A percentile compares a stretch with the other conserved stretches of the same genome.
Evolutionary conservation across 2,888 invertebrate species (phyloP).

Genomic region (Flexamia atlantica): DNA sequence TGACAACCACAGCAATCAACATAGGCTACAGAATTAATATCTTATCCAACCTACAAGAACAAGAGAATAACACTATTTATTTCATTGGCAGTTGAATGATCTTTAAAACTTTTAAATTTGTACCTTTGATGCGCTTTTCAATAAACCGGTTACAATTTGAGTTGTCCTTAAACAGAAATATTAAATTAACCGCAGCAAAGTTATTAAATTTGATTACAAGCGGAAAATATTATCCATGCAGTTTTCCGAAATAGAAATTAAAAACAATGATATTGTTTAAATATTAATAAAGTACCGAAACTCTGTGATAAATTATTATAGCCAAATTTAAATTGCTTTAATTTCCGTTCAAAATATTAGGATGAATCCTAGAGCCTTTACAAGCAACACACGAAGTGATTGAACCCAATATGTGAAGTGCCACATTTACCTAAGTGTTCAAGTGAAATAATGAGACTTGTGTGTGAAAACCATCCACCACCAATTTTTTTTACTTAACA

Average conservation of each 20-base stretch:
- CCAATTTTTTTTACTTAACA: neutral
- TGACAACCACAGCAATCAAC: slow-evolving; percentile 61
- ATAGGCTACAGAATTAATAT: slow-evolving; percentile 62
- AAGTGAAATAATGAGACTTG: slow-evolving; percentile 16
- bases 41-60: slow-evolving; percentile 65
- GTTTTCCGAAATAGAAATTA: neutral
- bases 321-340: neutral
- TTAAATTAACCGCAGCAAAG: neutral
- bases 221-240: neutral
- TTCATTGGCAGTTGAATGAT: slow-evolving; percentile 48
- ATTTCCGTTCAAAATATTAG: neutral
- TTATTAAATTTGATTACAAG: neutral
- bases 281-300: neutral
- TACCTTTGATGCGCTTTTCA: neutral
- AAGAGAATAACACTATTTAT: slow-evolving; percentile 62
- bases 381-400: too few species aligned
- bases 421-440: slow-evolving; percentile 25
- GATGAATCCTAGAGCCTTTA: too few species aligned
- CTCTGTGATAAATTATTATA: neutral
- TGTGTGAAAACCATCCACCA: slow-evolving; percentile 34
- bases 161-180: neutral
- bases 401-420: neutral
- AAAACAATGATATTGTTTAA: too few species aligned
- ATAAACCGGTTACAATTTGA: neutral
- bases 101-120: neutral